A percentile compares a stretch with the other conserved stretches of the same genome.
Conservation (phyloP, 1,140 invertebrate species). For the Atta texana region DNA sequence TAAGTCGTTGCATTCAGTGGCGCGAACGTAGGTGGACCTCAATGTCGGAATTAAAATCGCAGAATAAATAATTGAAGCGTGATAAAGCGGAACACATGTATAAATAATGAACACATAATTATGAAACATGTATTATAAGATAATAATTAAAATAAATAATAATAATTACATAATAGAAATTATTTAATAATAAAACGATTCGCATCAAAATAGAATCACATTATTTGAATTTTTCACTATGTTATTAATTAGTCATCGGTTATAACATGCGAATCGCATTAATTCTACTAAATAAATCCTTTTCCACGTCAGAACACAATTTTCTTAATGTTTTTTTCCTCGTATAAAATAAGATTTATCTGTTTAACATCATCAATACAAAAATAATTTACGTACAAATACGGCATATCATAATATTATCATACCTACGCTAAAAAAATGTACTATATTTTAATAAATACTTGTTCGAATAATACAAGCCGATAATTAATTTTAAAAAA, state of each 20-base stretch:
- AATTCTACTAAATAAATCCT: not conserved
- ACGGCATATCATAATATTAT: not conserved
- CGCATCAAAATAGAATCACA: not conserved
- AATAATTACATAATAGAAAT: not conserved
- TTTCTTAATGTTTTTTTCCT: not conserved
- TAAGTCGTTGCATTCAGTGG: constrained; percentile 31
- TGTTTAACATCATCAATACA: not conserved
- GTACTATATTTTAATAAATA: too few relatives aligned
- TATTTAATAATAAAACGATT: not conserved
- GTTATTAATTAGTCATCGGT: not conserved
- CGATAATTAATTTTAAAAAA: too few relatives aligned
- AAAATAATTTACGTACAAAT: not conserved
- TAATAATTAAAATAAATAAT: not conserved
- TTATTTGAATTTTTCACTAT: not conserved
- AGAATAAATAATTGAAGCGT: constrained; percentile 14
- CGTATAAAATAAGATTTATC: not conserved
- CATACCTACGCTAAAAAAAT: not conserved
- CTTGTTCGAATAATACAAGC: too few relatives aligned
- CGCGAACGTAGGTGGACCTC: not conserved
- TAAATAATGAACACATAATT: not conserved
- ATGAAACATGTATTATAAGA: not conserved
- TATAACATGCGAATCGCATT: not conserved
- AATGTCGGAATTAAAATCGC: constrained; percentile 4
- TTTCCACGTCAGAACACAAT: not conserved
- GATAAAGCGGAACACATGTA: not conserved